A percentile compares a stretch with the other conserved stretches of the same genome.
These are phyloP conservation scores for Oscarella lobularis DNA, from an alignment of 37 sponge, comb jelly and placozoan genomes.

Conservation along the genomic window DNA sequence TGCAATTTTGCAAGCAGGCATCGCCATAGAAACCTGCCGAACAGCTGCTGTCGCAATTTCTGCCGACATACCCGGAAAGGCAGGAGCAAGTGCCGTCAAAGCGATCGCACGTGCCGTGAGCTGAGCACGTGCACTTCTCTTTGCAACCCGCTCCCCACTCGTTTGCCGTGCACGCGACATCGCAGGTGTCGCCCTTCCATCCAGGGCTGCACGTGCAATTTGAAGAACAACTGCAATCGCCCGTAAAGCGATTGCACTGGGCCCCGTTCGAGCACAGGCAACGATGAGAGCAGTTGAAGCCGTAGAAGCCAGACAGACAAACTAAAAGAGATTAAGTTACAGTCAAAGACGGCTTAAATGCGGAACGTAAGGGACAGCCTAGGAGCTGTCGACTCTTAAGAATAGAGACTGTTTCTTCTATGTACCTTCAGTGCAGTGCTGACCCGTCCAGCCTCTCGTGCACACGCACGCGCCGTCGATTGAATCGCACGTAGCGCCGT, in stretches of 20 bases:
- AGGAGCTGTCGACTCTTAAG: no score
- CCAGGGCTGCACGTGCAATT: neutral
- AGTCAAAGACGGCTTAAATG: no score
- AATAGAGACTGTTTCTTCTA: no score
- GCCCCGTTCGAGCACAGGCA: neutral
- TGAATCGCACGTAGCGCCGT: neutral
- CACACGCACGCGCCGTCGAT: neutral
- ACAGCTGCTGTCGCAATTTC: neutral
- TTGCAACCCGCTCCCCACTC: no score
- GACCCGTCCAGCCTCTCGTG: neutral
- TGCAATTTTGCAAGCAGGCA: neutral
- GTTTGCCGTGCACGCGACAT: no score
- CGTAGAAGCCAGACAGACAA: neutral
- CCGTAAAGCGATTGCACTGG: neutral
- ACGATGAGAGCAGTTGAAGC: neutral
- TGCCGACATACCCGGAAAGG: neutral
- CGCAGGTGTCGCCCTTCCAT: no score
- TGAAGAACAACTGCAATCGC: neutral
- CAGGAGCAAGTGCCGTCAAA: neutral
- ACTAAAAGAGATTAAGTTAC: neutral
- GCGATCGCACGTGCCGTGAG: no score
- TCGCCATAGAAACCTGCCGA: neutral
- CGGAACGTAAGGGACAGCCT: no score
- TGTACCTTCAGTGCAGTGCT: neutral
- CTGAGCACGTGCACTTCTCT: no score